phyloP scores from a whole-genome alignment of 2,888 invertebrate genomes.

The Drosophila melanosoma region DNA sequence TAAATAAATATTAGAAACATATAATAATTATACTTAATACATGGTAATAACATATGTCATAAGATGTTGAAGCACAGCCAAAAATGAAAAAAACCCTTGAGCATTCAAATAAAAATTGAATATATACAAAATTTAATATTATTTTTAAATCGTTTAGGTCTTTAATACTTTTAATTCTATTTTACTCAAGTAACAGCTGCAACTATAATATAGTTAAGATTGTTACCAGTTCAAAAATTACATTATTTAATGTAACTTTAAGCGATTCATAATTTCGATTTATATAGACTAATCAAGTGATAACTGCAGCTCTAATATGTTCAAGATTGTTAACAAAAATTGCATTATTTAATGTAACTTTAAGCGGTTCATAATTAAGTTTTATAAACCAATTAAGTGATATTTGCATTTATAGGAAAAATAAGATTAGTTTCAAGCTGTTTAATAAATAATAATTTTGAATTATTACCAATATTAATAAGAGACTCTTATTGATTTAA shows the following conservation, averaged over 20 bases:
- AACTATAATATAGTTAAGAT: not conserved
- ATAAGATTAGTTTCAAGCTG: not conserved
- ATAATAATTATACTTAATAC: not conserved
- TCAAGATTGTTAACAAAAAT: not conserved
- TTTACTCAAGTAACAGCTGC: not conserved
- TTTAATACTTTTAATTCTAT: no score
- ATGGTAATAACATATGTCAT: not conserved
- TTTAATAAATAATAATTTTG: not conserved
- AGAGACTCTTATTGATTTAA: conserved; percentile 20
- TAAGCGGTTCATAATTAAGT: not conserved
- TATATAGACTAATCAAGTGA: no score
- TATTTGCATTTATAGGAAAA: not conserved
- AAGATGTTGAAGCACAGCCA: not conserved
- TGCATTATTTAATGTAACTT: not conserved
- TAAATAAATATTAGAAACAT: not conserved
- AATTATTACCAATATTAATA: not conserved
- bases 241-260: no score
- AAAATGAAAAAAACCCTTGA: not conserved
- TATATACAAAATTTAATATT: not conserved
- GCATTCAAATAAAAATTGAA: not conserved
- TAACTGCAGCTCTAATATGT: not conserved
- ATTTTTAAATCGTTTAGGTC: not conserved
- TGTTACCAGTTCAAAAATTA: not conserved
- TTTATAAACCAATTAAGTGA: not conserved
- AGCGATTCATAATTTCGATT: no score